A percentile compares a stretch with the other conserved stretches of the same genome.
Conservation (phyloP, 2,888 invertebrate genomes). For the Drosophila trichaetosa region DNA sequence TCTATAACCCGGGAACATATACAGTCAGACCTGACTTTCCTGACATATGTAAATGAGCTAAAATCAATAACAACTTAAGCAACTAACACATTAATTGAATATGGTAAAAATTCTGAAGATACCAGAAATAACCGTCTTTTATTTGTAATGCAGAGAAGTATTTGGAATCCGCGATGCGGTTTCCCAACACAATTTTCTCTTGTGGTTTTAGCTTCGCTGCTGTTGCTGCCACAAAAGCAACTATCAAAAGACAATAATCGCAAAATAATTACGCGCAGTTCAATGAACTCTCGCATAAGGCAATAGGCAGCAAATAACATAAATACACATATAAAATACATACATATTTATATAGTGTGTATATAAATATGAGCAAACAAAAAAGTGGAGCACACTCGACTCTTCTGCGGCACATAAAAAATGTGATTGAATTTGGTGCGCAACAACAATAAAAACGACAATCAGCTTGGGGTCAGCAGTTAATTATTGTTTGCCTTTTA, state of each 20-base stretch:
- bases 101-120: not conserved
- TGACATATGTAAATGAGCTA: not conserved
- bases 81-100: not conserved
- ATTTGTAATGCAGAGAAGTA: not conserved
- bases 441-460: not conserved
- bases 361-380: constrained; percentile 24
- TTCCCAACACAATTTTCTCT: constrained; percentile 1
- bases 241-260: constrained; percentile 68
- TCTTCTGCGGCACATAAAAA: constrained; percentile 7
- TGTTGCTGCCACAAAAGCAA: constrained; percentile 7
- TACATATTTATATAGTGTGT: constrained; percentile 18
- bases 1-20: not conserved
- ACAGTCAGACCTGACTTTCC: not conserved
- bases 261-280: constrained; percentile 73
- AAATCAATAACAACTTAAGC: not conserved
- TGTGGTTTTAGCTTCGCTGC: constrained; percentile 20
- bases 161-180: constrained; percentile 13
- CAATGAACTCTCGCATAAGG: constrained; percentile 57
- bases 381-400: constrained; percentile 33
- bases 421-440: constrained; percentile 42
- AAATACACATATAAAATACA: constrained; percentile 18
- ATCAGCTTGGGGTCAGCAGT: constrained; percentile 28
- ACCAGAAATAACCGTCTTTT: not conserved
- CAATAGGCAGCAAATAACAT: constrained; percentile 25
- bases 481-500: constrained; percentile 42